Evolutionary conservation across 2,888 invertebrate genomes (phyloP).

Genomic region (Lagria hirta): DNA sequence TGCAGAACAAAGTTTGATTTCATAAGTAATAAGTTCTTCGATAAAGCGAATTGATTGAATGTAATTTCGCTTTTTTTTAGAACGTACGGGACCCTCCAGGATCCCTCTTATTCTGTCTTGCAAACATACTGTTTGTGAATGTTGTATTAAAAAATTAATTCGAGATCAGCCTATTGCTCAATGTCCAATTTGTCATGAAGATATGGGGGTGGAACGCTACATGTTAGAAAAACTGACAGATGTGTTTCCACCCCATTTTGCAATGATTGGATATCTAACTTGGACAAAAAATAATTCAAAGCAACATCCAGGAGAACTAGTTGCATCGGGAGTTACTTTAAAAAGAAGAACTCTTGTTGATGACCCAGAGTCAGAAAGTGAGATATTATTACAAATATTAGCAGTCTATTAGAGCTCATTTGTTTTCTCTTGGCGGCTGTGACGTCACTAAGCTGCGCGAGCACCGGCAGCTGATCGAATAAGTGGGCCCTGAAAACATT

Average conservation of each 20-base stretch:
- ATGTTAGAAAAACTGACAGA: slow-evolving; percentile 35
- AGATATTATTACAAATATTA: too few relatives aligned
- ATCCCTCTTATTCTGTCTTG: slow-evolving; percentile 65
- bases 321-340: slow-evolving; percentile 9
- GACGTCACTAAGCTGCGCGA: too few relatives aligned
- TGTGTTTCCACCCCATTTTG: slow-evolving; percentile 50
- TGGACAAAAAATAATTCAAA: slow-evolving; percentile 26
- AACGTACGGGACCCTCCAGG: slow-evolving; percentile 24
- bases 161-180: slow-evolving; percentile 42
- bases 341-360: too few relatives aligned
- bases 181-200: slow-evolving; percentile 57
- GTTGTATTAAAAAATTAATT: slow-evolving; percentile 58
- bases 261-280: slow-evolving; percentile 44
- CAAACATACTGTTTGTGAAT: slow-evolving; percentile 69
- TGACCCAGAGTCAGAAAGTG: too few relatives aligned
- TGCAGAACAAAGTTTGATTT: slow-evolving; percentile 28
- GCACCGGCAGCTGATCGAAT: too few relatives aligned
- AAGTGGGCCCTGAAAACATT: too few relatives aligned
- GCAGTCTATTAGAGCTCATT: too few relatives aligned
- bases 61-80: slow-evolving; percentile 9
- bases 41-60: slow-evolving; percentile 1
- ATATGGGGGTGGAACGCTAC: slow-evolving; percentile 45
- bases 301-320: slow-evolving; percentile 1
- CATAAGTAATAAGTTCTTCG: slow-evolving; percentile 22
- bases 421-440: too few relatives aligned